Base-by-base conservation (phyloP, 2,113 vertebrate genomes). In the Turnix velox region DNA sequence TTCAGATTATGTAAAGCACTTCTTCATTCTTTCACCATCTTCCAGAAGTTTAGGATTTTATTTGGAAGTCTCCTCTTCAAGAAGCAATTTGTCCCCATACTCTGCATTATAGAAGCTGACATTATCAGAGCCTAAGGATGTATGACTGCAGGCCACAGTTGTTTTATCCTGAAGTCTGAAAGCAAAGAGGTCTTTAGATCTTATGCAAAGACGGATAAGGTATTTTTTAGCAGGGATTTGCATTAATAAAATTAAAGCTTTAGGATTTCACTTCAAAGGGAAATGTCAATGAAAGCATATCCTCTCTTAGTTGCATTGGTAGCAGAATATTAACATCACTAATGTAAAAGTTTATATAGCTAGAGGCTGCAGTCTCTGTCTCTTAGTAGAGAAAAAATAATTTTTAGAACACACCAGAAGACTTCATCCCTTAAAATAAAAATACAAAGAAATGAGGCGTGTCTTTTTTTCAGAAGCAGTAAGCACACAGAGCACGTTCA, bases 181-280 rank as follows among this genome's bases (percentile, higher is more conserved):
- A 93, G 82, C 62, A 87, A 88, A 77, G 66, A 84, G 42, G 45
- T 35, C 66, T 88, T 95, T 87, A 93, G 85, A 88, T 90, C 67
- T 85, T 20, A 66, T 77, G 72, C 90, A 94, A 84, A 72, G 73
- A 85, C 6, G 92, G 93, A 97, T 94, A 93, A 91, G n/a, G 59
- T 77, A 92, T 75, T 51, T 95, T 94, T 94, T 68, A 91, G 24
- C 10, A 84, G 39, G 78, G 82, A 96, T 94, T 92, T 92, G 51
- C 95, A 94, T 96, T 95, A 94, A 93, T 92, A 92, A 89, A 95
- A 91, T 90, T 74, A 96, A 95, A 94, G 71, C 92, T 95, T 90
- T 65, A 90, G n/a, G 93, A 93, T 95, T 96, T 87, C 77, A 95
- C 71, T 94, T 90, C 88, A 95, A 94, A 97, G 93, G n/a, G 57